These are phyloP conservation scores for Puffinus mauretanicus DNA, from an alignment of 2,113 vertebrate genomes.

Conservation along the genomic window DNA sequence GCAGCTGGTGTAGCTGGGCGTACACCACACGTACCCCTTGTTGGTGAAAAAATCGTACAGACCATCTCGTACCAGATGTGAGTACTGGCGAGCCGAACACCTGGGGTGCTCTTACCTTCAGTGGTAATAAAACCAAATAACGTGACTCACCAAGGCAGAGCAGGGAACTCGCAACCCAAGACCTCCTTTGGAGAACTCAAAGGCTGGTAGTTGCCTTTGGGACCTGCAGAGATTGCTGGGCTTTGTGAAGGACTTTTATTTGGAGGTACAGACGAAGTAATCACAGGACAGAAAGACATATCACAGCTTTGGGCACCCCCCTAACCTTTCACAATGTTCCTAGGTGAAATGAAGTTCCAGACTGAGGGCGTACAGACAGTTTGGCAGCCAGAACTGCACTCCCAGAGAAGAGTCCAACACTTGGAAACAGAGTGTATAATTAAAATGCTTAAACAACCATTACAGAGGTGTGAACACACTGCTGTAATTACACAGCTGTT, in stretches of 20 bases:
- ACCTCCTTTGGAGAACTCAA: not conserved
- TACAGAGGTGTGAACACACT: not conserved
- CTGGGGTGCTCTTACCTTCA: not conserved
- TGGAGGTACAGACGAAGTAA: not conserved
- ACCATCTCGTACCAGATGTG: accelerated
- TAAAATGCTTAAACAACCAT: not conserved
- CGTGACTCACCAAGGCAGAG: not conserved
- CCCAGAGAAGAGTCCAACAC: not conserved
- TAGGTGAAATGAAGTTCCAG: not conserved
- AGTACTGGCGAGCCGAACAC: not conserved
- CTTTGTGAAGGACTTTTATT: not conserved
- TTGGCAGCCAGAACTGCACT: not conserved
- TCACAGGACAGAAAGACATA: not conserved
- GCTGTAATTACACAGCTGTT: not conserved
- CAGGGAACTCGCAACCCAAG: not conserved
- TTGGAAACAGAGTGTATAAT: not conserved
- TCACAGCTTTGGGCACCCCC: not conserved
- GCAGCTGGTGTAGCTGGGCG: too few species aligned
- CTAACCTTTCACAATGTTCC: not conserved
- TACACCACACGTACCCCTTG: accelerated
- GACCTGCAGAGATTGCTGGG: not conserved
- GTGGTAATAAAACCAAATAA: not conserved
- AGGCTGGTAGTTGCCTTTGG: not conserved
- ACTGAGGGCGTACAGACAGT: not conserved
- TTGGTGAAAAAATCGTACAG: not conserved